phyloP scores from a whole-genome alignment of 1,140 invertebrate genomes.

The Drosophila aff. region DNA sequence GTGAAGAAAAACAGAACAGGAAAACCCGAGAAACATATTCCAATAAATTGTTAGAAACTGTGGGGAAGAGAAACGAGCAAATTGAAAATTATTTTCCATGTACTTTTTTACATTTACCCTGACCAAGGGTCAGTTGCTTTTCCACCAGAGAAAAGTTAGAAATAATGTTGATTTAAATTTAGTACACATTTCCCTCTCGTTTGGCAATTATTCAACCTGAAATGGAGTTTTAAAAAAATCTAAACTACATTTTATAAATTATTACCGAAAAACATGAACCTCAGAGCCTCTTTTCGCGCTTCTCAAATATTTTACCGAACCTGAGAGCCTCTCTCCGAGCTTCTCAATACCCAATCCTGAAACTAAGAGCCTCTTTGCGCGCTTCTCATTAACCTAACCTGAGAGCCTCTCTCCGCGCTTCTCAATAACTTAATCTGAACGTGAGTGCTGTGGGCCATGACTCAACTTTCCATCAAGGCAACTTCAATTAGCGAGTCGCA shows the following conservation, averaged over 20 bases:
- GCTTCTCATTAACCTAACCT: not conserved
- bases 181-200: not conserved
- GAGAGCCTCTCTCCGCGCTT: not conserved
- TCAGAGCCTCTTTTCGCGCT: not conserved
- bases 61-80: slow-evolving; percentile 23
- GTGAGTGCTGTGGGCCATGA: slow-evolving; percentile 6
- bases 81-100: slow-evolving; percentile 78
- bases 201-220: not conserved
- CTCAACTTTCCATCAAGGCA: slow-evolving; percentile 32
- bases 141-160: slow-evolving; percentile 27
- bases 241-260: no score
- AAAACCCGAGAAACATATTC: slow-evolving; percentile 35
- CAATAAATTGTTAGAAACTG: slow-evolving; percentile 35
- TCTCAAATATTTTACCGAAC: not conserved
- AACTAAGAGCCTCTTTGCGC: no score
- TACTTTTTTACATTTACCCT: slow-evolving; percentile 18
- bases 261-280: not conserved
- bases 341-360: not conserved
- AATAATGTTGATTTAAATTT: slow-evolving; percentile 64
- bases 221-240: not conserved
- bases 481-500: slow-evolving; percentile 45
- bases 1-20: slow-evolving; percentile 14
- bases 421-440: not conserved
- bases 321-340: not conserved
- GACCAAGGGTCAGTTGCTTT: slow-evolving; percentile 30